Base-by-base conservation (phyloP, 2,888 invertebrate species). In the Xestobium rufovillosum region DNA sequence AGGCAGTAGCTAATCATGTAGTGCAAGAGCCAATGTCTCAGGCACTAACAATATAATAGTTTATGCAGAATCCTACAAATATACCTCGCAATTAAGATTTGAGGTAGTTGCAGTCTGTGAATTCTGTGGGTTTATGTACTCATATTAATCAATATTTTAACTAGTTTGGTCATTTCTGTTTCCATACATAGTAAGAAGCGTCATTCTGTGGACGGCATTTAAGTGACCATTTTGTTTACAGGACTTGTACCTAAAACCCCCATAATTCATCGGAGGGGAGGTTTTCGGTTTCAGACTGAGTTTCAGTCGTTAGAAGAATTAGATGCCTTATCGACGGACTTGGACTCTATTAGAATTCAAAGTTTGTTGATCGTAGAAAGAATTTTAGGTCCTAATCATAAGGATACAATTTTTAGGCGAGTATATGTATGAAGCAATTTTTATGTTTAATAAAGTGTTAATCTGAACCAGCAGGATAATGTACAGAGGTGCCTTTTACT, bases 311-410 rank as follows among this genome's bases (percentile, higher is more conserved):
- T 69, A 34, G 78, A 75, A 15, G 87, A 92, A 59, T 70, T 94
- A 38, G 78, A 77, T 49, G 75, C 75, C 34, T 72, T 85, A 27
- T 76, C 82, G 31, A 71, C 76, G 1, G 91, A 95, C 68, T 72
- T 85, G 53, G 92, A 94, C 68, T 78, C 78, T 26, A 79, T 94
- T 72, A 74, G 90, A 52, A 80, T 83, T 62, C 90, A 94, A 67
- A 83, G 90, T 57, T 69, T 95, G 50, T 69, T 95, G 19, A 87
- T 94, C 49, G 83, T 86, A 47, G 87, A 88, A 67, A 73, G 94
- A 53, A 83, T 94, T 54, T 72, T 95, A 14, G 92, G 92, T 1
- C 73, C 80, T 1, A 69, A 76, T 49, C 92, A 95, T 67, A 86
- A 87, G 63, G 92, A 94, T 64, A 85, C 87, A 39, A 76, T 90